Evolutionary conservation across 2,797 vertebrate species (phyloP).

Genomic region (Percopsis omiscomaycus): DNA sequence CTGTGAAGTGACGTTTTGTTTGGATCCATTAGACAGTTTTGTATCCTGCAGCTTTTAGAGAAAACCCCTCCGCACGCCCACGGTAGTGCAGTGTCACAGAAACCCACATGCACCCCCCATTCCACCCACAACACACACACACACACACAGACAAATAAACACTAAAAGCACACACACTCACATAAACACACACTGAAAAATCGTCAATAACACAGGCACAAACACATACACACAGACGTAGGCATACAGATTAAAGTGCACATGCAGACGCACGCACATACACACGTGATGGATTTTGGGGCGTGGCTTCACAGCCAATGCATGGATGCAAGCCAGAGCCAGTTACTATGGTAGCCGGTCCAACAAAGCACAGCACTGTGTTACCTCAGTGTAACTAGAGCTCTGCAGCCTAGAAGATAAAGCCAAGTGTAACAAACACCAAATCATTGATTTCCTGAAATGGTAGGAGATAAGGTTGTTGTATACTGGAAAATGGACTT

Average conservation of each 20-base stretch:
- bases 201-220: not conserved
- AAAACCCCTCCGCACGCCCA: conserved; percentile 56
- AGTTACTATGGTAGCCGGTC: conserved; percentile 65
- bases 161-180: not conserved
- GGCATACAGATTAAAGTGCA: not conserved
- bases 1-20: conserved; percentile 58
- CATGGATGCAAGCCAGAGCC: conserved; percentile 33
- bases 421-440: too few species aligned
- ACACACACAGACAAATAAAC: too few species aligned
- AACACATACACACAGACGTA: not conserved
- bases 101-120: too few species aligned
- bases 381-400: conserved; percentile 32
- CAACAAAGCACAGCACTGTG: conserved; percentile 14
- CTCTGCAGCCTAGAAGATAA: conserved; percentile 7
- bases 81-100: conserved; percentile 22
- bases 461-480: too few species aligned
- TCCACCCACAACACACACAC: not conserved
- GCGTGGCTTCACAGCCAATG: too few species aligned
- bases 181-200: not conserved
- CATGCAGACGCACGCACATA: too few species aligned
- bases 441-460: too few species aligned
- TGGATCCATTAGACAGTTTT: conserved; percentile 66
- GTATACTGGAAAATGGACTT: too few species aligned
- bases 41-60: conserved; percentile 64
- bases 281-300: too few species aligned